Evolutionary conservation across 2,888 invertebrate species (phyloP).

Genomic region (Nomada ferruginata): DNA sequence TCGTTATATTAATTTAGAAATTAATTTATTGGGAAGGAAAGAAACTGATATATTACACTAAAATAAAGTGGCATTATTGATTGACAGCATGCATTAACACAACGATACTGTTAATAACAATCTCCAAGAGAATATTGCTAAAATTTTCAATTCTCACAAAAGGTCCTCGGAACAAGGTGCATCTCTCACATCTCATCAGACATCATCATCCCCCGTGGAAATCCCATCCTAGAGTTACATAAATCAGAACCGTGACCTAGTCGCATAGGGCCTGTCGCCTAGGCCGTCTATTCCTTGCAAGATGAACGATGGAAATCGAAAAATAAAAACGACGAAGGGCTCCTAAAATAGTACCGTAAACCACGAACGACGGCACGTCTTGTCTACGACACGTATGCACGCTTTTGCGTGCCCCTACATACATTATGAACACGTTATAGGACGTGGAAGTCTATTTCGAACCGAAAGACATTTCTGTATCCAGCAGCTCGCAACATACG

Average conservation of each 20-base stretch:
- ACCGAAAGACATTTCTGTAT: conserved; percentile 62
- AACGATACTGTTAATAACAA: too few species aligned
- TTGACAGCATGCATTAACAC: too few species aligned
- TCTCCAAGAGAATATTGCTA: too few species aligned
- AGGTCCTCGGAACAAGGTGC: too few species aligned
- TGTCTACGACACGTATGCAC: conserved; percentile 31
- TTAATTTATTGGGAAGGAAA: too few species aligned
- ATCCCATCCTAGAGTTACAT: conserved; percentile 9
- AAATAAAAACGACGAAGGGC: conserved; percentile 27
- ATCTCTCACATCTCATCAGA: too few species aligned
- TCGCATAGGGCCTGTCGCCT: conserved; percentile 51
- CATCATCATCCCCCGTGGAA: background rate
- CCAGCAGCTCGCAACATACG: conserved; percentile 64
- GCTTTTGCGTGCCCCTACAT: conserved; percentile 48
- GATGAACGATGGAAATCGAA: conserved; percentile 6
- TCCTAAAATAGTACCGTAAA: conserved; percentile 69
- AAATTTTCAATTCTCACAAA: too few species aligned
- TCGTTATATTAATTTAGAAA: too few species aligned
- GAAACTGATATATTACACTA: too few species aligned
- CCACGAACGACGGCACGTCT: conserved; percentile 41
- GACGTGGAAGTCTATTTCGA: conserved; percentile 73
- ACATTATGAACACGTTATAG: conserved; percentile 58
- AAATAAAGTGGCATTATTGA: too few species aligned
- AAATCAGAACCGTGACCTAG: conserved; percentile 72
- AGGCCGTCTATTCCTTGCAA: conserved; percentile 32